A percentile compares a stretch with the other conserved stretches of the same genome.
phyloP scores from a whole-genome alignment of 2,113 vertebrate species.

The Dolichotis patagonum region DNA sequence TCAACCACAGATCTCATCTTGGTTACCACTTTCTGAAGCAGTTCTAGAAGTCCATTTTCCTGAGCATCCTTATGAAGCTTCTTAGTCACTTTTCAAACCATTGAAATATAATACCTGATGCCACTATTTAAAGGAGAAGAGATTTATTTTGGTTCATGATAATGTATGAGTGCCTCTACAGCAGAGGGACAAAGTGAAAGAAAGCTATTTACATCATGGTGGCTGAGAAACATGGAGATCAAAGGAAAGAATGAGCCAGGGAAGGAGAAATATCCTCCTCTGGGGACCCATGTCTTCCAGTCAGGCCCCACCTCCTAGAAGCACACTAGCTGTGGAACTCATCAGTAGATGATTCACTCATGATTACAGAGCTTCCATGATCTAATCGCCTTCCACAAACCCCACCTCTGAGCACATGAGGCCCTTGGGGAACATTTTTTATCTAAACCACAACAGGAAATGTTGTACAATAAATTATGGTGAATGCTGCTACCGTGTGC shows the following conservation, averaged over 20 bases:
- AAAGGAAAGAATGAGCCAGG: neutral
- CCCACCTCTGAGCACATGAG: neutral
- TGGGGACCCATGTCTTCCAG: neutral
- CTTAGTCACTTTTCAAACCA: neutral
- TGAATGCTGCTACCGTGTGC: neutral
- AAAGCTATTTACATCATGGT: neutral
- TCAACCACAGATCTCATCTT: neutral
- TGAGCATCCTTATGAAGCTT: too few relatives aligned
- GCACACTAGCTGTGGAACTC: neutral
- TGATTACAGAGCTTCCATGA: neutral
- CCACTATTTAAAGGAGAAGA: neutral
- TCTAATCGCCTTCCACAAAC: neutral
- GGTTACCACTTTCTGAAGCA: neutral
- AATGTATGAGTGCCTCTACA: neutral
- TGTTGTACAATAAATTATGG: neutral
- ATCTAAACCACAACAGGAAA: neutral
- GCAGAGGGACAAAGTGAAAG: neutral
- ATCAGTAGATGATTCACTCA: neutral
- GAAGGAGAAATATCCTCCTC: neutral
- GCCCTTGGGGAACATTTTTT: neutral
- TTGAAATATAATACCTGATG: neutral
- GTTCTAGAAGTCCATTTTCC: neutral
- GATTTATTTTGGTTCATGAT: neutral
- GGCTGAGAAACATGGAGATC: neutral
- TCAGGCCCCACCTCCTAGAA: neutral